Base-by-base conservation (phyloP, 2,113 vertebrate genomes). In the Cephalopholis sonnerati region DNA sequence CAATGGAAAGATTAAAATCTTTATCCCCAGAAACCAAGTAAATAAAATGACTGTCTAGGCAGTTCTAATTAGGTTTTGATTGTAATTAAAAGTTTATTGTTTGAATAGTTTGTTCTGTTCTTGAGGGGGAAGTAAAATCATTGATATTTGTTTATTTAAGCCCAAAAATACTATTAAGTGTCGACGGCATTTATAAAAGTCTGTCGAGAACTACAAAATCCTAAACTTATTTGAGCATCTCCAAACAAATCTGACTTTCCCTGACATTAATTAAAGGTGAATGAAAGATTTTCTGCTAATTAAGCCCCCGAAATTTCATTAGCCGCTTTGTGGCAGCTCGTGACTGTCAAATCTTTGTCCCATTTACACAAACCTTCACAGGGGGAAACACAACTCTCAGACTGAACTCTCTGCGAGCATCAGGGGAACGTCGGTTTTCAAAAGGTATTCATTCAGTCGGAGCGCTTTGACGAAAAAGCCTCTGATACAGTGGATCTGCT, bases 281-380 rank as follows among this genome's bases (percentile, higher is more conserved):
- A 89, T 86, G 24, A 63, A 74, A 57, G 18, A 77, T 84, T 71
- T 82, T 53, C 66, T 84, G 93, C 93, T 92, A 94, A 96, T 96
- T 92, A 95, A 93, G 83, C 76, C 78, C 78, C 83, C 77, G 93
- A 94, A 94, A 96, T 82, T 90, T 89, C 93, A 95, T 87, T 93
- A 91, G 93, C 84, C 67, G 9, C 82, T 92, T 87, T 86, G 79
- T 82, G 39, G 74, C 89, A 89, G 95, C 92, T 84, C 50, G 59
- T 22, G 63, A 86, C 84, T 74, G 70, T 79, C 74, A 78, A 77
- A 82, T 77, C 66, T 63, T 78, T 85, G 78, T 74, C 61, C 66
- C 7, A 15, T 80, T 68, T 1, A 36, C 78, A 71, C 41, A 62
- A 74, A 66, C 29, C 29, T 46, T 62, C 29, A 7, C 62, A 9